Base-by-base conservation (phyloP, 2,888 invertebrate species). In the Tetragnatha montana region DNA sequence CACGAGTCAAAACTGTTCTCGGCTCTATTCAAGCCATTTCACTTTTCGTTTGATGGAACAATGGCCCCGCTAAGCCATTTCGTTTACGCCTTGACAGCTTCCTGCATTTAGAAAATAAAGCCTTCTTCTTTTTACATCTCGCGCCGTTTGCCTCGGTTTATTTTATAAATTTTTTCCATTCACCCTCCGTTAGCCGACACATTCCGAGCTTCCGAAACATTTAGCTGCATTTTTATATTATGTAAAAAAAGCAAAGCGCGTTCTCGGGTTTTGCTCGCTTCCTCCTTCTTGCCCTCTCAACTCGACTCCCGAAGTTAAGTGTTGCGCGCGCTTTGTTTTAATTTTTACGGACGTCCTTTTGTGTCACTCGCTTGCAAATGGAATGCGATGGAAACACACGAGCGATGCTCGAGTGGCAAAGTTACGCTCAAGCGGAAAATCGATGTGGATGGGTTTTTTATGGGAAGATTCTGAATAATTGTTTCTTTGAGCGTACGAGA, bases 201-300 rank as follows among this genome's bases (percentile, higher is more conserved):
- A 78, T 73, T 71, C 47, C 80, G 70, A n/a, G 84, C 81, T 89
- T 89, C 89, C 89, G 51, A 86, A 86, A 86, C 89, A 89, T 89
- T 89, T 83, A 84, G 74, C 76, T 89, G 73, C 68, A 85, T 89
- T 89, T 75, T 89, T 85, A 35, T 74, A n/a, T n/a, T n/a, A 14
- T 49, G 14, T 60, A 47, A 50, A 75, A 76, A 49, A 50, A n/a
- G 14, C 50, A n/a, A 49, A n/a, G 50, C n/a, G 50, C 35, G 19
- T 74, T 8, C 74, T 74, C 74, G 14, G 6, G 22, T 35, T 74
- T 17, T 21, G 71, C 71, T 76, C 50, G 49, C 50, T 74, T 74
- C 21, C 14, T 12, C 14, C 50, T 78, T 76, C 49, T 21, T 21
- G 14, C 51, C 7, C 21, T 78, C 19, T 22, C 19, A 8, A 12